A percentile compares a stretch with the other conserved stretches of the same genome.
These are phyloP conservation scores for Dufourea novaeangliae DNA, from an alignment of 1,140 invertebrate species.

Conservation along the genomic window DNA sequence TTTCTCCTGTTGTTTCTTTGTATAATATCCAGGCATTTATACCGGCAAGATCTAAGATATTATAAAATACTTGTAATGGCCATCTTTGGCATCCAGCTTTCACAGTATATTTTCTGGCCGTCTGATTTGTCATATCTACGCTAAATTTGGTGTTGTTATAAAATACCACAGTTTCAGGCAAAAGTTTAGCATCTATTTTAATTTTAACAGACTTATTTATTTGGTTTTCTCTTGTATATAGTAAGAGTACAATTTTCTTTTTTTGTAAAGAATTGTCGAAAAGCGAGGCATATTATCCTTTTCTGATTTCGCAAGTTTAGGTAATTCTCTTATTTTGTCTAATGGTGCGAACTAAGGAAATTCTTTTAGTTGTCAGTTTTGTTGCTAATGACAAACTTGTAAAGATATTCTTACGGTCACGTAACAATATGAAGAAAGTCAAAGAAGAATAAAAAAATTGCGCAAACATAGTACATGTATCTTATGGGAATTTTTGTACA, in stretches of 20 bases:
- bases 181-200: conserved; percentile 39
- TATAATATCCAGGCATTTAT: conserved; percentile 6
- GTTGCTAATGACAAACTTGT: too few species aligned
- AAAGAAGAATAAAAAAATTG: too few species aligned
- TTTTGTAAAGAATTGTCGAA: conserved; percentile 53
- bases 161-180: conserved; percentile 58
- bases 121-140: conserved; percentile 57
- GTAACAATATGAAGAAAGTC: too few species aligned
- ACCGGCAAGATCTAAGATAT: conserved; percentile 46
- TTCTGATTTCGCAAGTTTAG: conserved; percentile 47
- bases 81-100: conserved; percentile 49
- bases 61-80: conserved; percentile 59
- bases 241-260: conserved; percentile 56
- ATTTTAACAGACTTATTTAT: conserved; percentile 51
- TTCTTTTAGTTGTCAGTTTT: too few species aligned
- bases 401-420: too few species aligned
- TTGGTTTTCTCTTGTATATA: conserved; percentile 65
- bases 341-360: too few species aligned
- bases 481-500: too few species aligned
- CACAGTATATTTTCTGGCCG: conserved; percentile 36
- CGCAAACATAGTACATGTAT: too few species aligned
- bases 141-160: conserved; percentile 65
- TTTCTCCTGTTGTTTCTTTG: too few species aligned
- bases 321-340: too few species aligned
- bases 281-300: conserved; percentile 56